Base-by-base conservation (phyloP, 2,113 vertebrate species). In the Nothobranchius kuhntae region DNA sequence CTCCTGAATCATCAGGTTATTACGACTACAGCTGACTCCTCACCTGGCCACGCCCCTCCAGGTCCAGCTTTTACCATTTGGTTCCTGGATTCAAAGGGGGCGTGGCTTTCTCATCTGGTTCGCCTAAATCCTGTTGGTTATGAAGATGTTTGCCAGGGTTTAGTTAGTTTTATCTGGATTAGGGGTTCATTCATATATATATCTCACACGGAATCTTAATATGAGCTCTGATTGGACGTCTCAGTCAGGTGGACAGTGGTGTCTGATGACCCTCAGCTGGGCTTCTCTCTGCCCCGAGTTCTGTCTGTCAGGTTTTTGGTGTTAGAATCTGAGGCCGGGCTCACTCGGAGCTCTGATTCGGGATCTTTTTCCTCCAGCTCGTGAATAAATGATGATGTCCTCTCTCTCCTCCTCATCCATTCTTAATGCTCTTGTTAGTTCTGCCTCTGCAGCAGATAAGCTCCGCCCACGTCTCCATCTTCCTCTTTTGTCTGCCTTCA, bases 351-450 rank as follows among this genome's bases (percentile, higher is more conserved):
- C 66, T 54, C 63, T 80, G 86, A 78, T 85, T 83, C 78, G 83
- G 65, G 56, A 65, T 78, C 54, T 63, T 4, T 47, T 80, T 55
- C 53, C 69, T 30, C 74, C 71, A 78, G 52, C 77, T 85, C 60
- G 6, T 90, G 80, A 88, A 89, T 89, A 81, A 88, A 85, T 86
- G 75, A 87, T 91, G 82, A 82, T 44, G 77, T 81, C 82, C 81
- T 89, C 80, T 66, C 77, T 68, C 71, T 65, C 72, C 72, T 86
- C 68, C 76, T 84, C 85, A 89, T 91, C 80, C 51, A 88, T 89
- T 64, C 81, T 85, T 89, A 65, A 86, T 90, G 69, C 52, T 71
- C 53, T 46, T 70, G 46, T 35, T 10, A 72, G 71, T 75, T 62
- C 9, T 13, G 50, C 58, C 71, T 73, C 6, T 0, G 61, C 66